These are phyloP conservation scores for Hippocampus guttulatus DNA, from an alignment of 2,113 vertebrate genomes.

Conservation along the genomic window DNA sequence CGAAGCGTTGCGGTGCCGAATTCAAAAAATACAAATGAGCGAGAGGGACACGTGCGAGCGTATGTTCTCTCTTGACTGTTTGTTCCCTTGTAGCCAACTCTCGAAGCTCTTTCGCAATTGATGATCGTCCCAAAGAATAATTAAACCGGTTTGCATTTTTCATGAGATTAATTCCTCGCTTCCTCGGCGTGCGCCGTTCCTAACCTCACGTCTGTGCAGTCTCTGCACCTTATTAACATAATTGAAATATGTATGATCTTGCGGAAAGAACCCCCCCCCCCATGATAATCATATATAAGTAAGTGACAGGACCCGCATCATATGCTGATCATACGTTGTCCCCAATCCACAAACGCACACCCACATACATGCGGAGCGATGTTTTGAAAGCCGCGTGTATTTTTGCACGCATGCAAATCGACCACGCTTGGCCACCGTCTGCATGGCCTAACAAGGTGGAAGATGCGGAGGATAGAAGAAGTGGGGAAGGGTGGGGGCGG, in stretches of 20 bases:
- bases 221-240: conserved; percentile 54
- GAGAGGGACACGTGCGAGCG: not conserved
- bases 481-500: not conserved
- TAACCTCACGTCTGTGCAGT: conserved; percentile 41
- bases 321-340: conserved; percentile 19
- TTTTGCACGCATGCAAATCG: conserved; percentile 13
- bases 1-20: conserved; percentile 28
- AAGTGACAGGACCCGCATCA: conserved; percentile 20
- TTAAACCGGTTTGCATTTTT: conserved; percentile 62
- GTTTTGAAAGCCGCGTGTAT: not conserved
- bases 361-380: not conserved
- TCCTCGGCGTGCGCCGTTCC: conserved; percentile 52
- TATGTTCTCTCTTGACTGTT: conserved; percentile 19
- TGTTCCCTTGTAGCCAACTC: conserved; percentile 33
- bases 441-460: conserved; percentile 21
- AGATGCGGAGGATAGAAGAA: not conserved
- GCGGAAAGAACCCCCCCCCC: conserved; percentile 21
- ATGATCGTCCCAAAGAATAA: conserved; percentile 51
- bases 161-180: conserved; percentile 59
- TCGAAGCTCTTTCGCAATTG: conserved; percentile 57
- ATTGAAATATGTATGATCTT: conserved; percentile 62
- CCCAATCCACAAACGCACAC: conserved; percentile 3
- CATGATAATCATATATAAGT: conserved; percentile 31
- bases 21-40: conserved; percentile 33
- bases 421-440: not conserved